Percentiles rank a stretch among this genome's conserved stretches.
phyloP scores from a whole-genome alignment of 2,797 vertebrate species.

The Simalia tracyae region DNA sequence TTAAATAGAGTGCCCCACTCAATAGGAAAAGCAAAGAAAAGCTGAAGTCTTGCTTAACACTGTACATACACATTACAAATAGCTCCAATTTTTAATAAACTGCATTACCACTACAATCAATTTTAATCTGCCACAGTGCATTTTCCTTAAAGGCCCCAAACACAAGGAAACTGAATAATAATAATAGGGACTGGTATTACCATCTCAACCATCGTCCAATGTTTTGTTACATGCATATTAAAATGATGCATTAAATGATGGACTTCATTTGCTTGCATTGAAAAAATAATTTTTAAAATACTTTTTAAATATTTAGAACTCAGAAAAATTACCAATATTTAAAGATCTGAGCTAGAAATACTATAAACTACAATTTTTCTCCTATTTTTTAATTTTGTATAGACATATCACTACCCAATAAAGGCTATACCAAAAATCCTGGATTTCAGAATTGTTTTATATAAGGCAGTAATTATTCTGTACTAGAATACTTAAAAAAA shows the following conservation, averaged over 20 bases:
- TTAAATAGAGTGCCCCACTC: neutral
- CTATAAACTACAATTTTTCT: neutral
- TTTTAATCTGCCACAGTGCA: neutral
- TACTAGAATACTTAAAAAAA: neutral
- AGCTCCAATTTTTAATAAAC: neutral
- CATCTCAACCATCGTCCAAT: neutral
- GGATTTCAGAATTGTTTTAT: neutral
- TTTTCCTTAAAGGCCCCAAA: neutral
- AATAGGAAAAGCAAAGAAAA: neutral
- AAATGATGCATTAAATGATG: neutral
- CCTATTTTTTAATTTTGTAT: neutral
- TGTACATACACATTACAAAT: neutral
- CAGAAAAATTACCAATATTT: neutral
- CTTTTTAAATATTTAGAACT: neutral
- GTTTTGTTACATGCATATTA: neutral
- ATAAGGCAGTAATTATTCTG: neutral
- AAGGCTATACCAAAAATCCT: neutral
- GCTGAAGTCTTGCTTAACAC: neutral
- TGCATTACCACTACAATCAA: neutral
- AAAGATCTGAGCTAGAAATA: neutral
- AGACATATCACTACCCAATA: neutral
- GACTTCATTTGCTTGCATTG: neutral
- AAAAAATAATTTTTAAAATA: neutral
- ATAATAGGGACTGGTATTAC: neutral
- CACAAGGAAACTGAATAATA: neutral